These are phyloP conservation scores for Patella vulgata DNA, from an alignment of 1,140 invertebrate genomes.

Conservation along the genomic window DNA sequence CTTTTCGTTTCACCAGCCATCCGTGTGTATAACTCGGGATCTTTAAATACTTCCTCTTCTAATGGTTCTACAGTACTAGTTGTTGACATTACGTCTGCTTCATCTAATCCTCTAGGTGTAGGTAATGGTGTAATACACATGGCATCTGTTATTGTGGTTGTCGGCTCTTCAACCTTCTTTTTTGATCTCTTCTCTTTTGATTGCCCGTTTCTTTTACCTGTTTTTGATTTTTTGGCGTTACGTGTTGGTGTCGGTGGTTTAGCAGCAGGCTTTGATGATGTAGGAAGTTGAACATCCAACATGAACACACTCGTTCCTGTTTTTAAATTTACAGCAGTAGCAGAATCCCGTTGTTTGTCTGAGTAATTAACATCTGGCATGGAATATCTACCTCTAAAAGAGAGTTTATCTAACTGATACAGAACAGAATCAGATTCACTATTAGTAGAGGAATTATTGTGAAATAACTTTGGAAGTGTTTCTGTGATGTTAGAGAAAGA, in stretches of 20 bases:
- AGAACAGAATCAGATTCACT: constrained; percentile 1
- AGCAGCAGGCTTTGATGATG: neutral
- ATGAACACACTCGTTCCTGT: constrained; percentile 59
- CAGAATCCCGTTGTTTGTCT: constrained; percentile 15
- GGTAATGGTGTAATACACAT: constrained; percentile 44
- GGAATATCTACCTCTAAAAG: no score
- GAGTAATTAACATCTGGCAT: no score
- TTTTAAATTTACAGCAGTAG: constrained; percentile 59
- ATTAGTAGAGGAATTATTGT: neutral
- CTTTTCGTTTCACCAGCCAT: constrained; percentile 52
- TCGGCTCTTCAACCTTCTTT: constrained; percentile 23
- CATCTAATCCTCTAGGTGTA: constrained; percentile 18
- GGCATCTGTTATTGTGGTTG: constrained; percentile 24
- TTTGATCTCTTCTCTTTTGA: constrained; percentile 37
- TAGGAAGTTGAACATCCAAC: constrained; percentile 42
- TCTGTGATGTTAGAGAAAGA: constrained; percentile 7
- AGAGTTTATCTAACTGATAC: neutral
- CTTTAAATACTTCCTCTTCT: constrained; percentile 46
- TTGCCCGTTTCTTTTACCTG: constrained; percentile 30
- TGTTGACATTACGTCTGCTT: constrained; percentile 22
- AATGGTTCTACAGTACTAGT: constrained; percentile 35
- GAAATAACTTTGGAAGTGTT: neutral
- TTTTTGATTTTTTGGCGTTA: constrained; percentile 37
- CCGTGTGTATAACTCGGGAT: constrained; percentile 45
- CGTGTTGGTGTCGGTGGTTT: constrained; percentile 23